These are phyloP conservation scores for Eubucco bourcierii DNA, from an alignment of 2,113 vertebrate species.

Conservation along the genomic window DNA sequence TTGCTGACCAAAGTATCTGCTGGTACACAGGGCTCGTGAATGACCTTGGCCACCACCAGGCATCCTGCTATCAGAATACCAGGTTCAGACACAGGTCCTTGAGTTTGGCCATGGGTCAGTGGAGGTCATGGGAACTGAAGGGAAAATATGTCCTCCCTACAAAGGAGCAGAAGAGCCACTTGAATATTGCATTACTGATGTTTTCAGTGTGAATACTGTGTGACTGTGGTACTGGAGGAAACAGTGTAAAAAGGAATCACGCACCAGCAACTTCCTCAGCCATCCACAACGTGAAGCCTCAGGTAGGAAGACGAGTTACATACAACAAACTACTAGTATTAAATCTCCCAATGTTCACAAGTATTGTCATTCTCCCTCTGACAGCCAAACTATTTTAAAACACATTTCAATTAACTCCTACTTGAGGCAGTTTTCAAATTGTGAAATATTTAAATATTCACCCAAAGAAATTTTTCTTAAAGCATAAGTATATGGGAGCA, in stretches of 20 bases:
- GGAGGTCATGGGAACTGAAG: not conserved
- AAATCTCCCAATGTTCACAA: not conserved
- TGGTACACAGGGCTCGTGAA: not conserved
- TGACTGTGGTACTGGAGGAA: not conserved
- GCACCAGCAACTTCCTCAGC: not conserved
- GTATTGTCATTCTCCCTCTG: not conserved
- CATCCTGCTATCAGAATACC: not conserved
- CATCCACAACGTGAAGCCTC: fast-evolving
- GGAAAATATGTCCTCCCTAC: not conserved
- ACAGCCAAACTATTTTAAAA: not conserved
- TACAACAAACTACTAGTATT: not conserved
- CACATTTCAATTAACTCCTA: not conserved
- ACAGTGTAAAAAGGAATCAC: not conserved
- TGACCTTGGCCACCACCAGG: fast-evolving
- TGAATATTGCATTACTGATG: not conserved
- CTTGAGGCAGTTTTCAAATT: not conserved
- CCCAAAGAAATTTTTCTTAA: not conserved
- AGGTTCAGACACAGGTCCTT: not conserved
- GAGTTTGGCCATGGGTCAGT: not conserved
- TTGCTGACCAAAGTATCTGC: not conserved
- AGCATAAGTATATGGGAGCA: not conserved
- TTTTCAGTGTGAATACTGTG: not conserved
- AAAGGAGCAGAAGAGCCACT: not conserved
- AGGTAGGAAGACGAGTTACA: not conserved
- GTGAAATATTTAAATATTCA: not conserved